Base-by-base conservation (phyloP, 2,797 vertebrate genomes). In the Crocidura indochinensis region DNA sequence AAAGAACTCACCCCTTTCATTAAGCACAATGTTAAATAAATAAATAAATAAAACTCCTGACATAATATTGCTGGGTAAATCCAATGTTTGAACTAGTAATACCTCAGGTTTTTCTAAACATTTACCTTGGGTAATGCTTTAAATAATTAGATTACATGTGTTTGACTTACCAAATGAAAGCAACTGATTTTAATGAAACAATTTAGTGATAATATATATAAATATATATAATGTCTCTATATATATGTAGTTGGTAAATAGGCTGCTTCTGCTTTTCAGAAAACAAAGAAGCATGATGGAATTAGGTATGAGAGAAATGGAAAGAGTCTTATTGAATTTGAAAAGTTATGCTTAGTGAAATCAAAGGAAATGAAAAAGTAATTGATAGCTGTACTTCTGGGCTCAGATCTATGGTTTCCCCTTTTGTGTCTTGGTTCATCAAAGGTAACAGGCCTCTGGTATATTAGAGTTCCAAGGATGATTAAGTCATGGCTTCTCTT, bases 61-160 rank as follows among this genome's bases (percentile, higher is more conserved):
- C 76, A 93, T 83, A 73, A 38, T 67, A 83, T 77, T 60, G 88
- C 90, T 93, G 90, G 93, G 95, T 96, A 97, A 97, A 95, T 75
- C 79, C 51, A 94, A 67, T 96, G 87, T 96, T 95, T 97, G 94
- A 93, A 97, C 74, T 96, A 94, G 90, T 94, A 92, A 92, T 77
- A 94, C 96, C 97, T 97, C 93, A 89, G 69, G 77, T 91, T 96
- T 97, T 93, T 97, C 95, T 95, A 97, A 96, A 94, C 84, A 96
- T 96, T 97, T 97, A 93, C 93, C 94, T 95, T 96, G 83, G 79
- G 83, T 96, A 96, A 85, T 96, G 88, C 95, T 97, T 97, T 94
- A 92, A 81, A 87, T 67, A 92, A 95, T 91, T 93, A 56, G 90
- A 94, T 79, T 53, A 1, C 64, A 20, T 77, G 90, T 91, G 91